A percentile compares a stretch with the other conserved stretches of the same genome.
phyloP scores from a whole-genome alignment of 2,888 invertebrate species.

The Erpobdella octoculata region DNA sequence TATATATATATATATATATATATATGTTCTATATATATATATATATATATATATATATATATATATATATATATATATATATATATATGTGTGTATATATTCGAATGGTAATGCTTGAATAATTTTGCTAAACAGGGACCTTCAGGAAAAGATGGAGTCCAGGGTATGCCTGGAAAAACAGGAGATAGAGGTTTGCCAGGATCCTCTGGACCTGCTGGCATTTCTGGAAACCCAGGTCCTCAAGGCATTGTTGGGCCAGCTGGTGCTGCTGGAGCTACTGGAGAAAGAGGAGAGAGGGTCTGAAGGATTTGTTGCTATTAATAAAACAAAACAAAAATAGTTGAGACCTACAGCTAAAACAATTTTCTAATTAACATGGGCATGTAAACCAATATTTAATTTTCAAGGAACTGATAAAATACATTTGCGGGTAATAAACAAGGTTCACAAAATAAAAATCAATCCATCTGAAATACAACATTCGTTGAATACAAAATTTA shows the following conservation, averaged over 20 bases:
- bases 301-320: not conserved
- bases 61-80: no score
- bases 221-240: constrained; percentile 56
- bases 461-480: no score
- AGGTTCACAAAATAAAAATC: no score
- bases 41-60: not conserved
- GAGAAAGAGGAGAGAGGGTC: constrained; percentile 40
- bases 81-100: no score
- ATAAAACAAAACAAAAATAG: no score
- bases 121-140: constrained; percentile 27
- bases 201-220: constrained; percentile 47
- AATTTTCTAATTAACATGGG: no score
- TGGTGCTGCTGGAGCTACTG: constrained; percentile 34
- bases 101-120: not conserved
- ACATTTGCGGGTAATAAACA: no score
- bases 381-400: no score
- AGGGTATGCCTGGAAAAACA: constrained; percentile 48
- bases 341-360: no score
- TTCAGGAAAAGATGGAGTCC: constrained; percentile 33
- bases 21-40: not conserved
- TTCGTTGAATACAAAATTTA: no score
- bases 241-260: constrained; percentile 39
- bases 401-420: no score
- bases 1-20: not conserved
- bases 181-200: constrained; percentile 65